Evolutionary conservation across 2,113 vertebrate genomes (phyloP), one percentile per base, ranked within the genome.

Genomic region (Platanista minor): DNA sequence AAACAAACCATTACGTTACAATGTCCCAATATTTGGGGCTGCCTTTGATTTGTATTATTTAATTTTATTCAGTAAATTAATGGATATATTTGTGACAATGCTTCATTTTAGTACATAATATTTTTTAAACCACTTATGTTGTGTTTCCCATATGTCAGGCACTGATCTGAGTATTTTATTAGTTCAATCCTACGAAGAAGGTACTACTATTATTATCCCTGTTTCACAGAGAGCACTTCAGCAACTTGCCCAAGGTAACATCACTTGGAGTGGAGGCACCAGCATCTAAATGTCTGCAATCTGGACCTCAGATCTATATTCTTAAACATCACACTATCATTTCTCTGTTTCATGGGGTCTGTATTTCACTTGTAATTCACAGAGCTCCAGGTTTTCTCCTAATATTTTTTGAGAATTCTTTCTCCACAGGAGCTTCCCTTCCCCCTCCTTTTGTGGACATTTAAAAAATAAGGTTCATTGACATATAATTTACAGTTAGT

Each of bases 1-100:
- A 93, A 97, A 85, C 33, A 95, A 89, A 81, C 7, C 43, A 89
- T 57, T 86, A 74, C 41, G 87, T 87, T 49, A 33, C 81, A 67
- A 93, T 64, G 49, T 49, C 27, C 3, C 36, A 85, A 75, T 90
- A 77, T 78, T 83, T 78, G 25, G 20, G 49, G 2, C 14, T 74
- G 33, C 15, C 46, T 94, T 90, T 92, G 41, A 80, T 57, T 36
- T 80, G 5, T 54, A 46, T 87, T 62, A 49, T 1, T 92, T 49
- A 52, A 52, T n/a, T 86, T 71, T 84, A 86, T 41, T 89, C 23
- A 67, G 86, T 72, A 77, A 80, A 90, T 90, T 62, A 87, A 93
- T 59, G 36, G 78, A 9, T 36, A 36, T 43, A 57, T 78, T 61
- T 82, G 39, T 90, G 43, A 52, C 62, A 57, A 72, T 54, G 59